Evolutionary conservation across 2,113 vertebrate genomes (phyloP), one percentile per base, ranked within the genome.

Genomic region (Sylvietta virens): DNA sequence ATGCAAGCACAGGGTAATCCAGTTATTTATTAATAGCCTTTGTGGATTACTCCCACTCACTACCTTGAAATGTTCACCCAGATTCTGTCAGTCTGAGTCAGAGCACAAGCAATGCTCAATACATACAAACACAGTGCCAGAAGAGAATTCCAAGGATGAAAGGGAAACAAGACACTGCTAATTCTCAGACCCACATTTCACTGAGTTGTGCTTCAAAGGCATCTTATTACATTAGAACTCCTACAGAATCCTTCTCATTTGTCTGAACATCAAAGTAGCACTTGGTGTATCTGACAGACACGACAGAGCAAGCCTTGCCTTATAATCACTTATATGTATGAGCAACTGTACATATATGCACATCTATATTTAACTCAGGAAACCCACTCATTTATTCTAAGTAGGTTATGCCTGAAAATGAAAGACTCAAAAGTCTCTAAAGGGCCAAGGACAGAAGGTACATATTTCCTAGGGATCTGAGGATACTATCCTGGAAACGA

Each of bases 1-100:
- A 93, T 85, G 71, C 33, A 92, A 92, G 58, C 62, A 65, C 11
- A 9, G 64, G 91, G 71, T 91, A 95, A 88, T 93, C 76, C 86
- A 91, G 72, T 80, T 88, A 89, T 85, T 88, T 94, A 88, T 86
- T 56, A 92, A 94, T 27, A 90, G 82, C 48, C 76, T 92, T 97
- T 96, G 89, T 94, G 95, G 96, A 96, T 96, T 95, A 96, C 93
- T 89, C 97, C 97, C 85, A 95, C 95, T 92, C 94, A 47, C 24
- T 80, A 53, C 90, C 94, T 92, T 90, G 72, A 96, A 88, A 64
- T 13, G 21, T 40, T 95, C 85, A 96, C 51, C n/a, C 90, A 94
- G 81, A 87, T 65, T 93, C 92, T 81, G 67, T 67, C 33, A 70
- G 92, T 83, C 78, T 90, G 90, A 97, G 81, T 69, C 69, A 93